A percentile compares a stretch with the other conserved stretches of the same genome.
These are phyloP conservation scores for Acanthis flammea DNA, from an alignment of 2,797 vertebrate genomes.

Conservation along the genomic window DNA sequence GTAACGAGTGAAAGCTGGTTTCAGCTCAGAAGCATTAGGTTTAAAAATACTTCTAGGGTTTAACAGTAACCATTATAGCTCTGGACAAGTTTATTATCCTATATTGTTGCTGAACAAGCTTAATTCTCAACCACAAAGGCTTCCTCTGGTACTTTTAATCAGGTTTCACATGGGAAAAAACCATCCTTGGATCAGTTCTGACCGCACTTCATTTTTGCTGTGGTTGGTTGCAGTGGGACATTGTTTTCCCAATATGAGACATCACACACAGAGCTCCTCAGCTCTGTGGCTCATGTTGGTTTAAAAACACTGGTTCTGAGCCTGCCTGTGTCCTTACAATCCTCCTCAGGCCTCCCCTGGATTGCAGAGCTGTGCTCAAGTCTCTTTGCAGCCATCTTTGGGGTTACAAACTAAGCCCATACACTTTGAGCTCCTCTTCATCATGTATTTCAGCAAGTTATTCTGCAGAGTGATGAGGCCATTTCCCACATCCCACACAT, in stretches of 20 bases:
- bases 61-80: not conserved
- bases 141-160: not conserved
- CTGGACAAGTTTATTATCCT: slow-evolving; percentile 16
- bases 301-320: not conserved
- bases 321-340: not conserved
- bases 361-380: not conserved
- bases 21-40: not conserved
- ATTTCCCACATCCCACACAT: not conserved
- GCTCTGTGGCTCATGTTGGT: not conserved
- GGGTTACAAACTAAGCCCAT: not conserved
- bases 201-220: not conserved
- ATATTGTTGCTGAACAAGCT: slow-evolving; percentile 10
- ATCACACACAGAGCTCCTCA: not conserved
- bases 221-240: not conserved
- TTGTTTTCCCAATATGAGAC: not conserved
- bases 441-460: not conserved
- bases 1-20: not conserved
- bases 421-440: not conserved
- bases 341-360: not conserved
- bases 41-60: slow-evolving; percentile 11
- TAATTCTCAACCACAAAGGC: slow-evolving; percentile 16
- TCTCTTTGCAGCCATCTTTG: not conserved
- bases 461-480: not conserved
- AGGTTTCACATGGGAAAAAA: not conserved
- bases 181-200: not conserved